Evolutionary conservation across 2,797 vertebrate species (phyloP).

Genomic region (Cercopithecus petaurista): DNA sequence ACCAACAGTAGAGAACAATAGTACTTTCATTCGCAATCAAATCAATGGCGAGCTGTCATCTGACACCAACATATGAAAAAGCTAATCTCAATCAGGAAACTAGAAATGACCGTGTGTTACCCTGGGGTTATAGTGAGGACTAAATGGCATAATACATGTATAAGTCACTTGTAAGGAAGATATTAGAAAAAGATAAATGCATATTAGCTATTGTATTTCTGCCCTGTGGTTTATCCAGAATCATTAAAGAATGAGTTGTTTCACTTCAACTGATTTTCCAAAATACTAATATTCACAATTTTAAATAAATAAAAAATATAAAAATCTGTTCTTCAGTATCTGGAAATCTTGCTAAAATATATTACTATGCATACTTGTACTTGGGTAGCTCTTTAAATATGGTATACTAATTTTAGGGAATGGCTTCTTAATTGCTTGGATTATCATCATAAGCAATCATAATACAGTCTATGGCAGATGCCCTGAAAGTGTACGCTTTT

Average conservation of each 20-base stretch:
- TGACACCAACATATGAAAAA: not conserved
- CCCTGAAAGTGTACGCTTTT: not conserved
- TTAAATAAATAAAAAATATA: slow-evolving; percentile 11
- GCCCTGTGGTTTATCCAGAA: not conserved
- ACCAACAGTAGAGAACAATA: not conserved
- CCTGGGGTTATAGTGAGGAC: not conserved
- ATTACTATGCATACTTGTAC: not conserved
- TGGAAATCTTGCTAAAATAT: slow-evolving; percentile 14
- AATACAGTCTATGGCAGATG: not conserved
- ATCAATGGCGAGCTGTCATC: not conserved
- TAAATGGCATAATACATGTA: not conserved
- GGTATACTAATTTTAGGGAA: not conserved
- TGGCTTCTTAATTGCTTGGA: not conserved
- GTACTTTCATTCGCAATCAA: not conserved
- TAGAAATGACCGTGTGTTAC: not conserved
- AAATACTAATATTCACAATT: not conserved
- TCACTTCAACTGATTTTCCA: not conserved
- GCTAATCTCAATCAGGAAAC: not conserved
- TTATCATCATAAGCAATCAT: not conserved
- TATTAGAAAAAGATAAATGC: not conserved
- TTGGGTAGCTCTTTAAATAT: not conserved
- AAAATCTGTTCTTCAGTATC: not conserved
- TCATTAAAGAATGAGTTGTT: not conserved
- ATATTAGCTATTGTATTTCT: not conserved
- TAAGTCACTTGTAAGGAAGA: not conserved